Conservation (phyloP, 2,113 vertebrate species). For the Balaenoptera acutorostrata region DNA sequence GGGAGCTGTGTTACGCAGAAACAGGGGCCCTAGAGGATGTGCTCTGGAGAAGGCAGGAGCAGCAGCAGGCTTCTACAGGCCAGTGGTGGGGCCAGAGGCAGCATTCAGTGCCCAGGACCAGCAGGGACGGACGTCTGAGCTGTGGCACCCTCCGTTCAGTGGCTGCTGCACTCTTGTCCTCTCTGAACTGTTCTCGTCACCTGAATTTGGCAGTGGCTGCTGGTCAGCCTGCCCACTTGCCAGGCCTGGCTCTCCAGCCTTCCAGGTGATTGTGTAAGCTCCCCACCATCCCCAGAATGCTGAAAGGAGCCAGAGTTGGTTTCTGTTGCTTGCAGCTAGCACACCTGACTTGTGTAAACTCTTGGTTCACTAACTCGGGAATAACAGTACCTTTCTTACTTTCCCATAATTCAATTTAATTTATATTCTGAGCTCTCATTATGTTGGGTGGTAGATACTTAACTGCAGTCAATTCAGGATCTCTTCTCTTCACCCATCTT, state of each 20-base stretch:
- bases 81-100: fast-evolving
- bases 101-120: background rate
- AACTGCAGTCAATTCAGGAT: background rate
- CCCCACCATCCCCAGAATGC: background rate
- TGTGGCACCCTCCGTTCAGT: no score
- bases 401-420: background rate
- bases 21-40: background rate
- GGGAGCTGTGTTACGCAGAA: background rate
- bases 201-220: background rate
- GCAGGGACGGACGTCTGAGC: background rate
- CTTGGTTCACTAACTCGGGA: background rate
- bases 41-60: background rate
- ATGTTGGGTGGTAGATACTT: background rate
- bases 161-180: background rate
- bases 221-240: background rate
- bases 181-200: background rate
- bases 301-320: background rate
- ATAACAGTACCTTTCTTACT: background rate
- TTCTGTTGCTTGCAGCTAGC: background rate
- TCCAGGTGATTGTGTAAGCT: background rate
- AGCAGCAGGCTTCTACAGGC: background rate
- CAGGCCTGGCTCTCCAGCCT: background rate
- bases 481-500: background rate
- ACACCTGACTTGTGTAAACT: background rate
- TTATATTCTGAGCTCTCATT: background rate